Evolutionary conservation across 2,888 invertebrate species (phyloP).

Genomic region (Clusia tigrina): DNA sequence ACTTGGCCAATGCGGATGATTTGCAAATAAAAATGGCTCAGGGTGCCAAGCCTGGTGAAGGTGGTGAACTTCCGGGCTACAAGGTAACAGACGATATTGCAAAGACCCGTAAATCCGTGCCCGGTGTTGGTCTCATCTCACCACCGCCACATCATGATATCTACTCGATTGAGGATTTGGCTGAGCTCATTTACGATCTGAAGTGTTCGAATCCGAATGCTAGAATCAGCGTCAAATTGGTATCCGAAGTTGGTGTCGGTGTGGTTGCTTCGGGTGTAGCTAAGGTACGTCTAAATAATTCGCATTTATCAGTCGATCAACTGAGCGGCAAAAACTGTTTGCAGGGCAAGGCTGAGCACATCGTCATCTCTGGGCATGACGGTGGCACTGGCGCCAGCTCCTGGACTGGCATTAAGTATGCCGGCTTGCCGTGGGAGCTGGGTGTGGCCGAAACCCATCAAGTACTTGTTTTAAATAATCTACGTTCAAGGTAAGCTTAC

Average conservation of each 20-base stretch:
- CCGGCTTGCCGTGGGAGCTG: constrained; percentile 98
- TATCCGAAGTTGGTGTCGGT: constrained; percentile 98
- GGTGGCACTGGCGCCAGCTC: constrained; percentile 99
- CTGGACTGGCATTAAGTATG: constrained; percentile 98
- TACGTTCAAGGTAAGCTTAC: constrained; percentile 73
- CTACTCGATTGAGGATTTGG: constrained; percentile 98
- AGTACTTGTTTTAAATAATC: constrained; percentile 90
- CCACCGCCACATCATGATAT: constrained; percentile 99
- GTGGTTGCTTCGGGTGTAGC: constrained; percentile 99
- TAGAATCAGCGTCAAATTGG: constrained; percentile 95
- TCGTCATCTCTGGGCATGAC: constrained; percentile 98
- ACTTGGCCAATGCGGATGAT: constrained; percentile 97
- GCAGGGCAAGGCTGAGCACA: constrained; percentile 96
- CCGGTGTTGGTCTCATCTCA: constrained; percentile 97
- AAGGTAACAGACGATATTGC: constrained; percentile 96
- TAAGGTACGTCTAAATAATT: constrained; percentile 71
- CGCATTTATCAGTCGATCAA: background rate
- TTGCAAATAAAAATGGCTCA: constrained; percentile 99
- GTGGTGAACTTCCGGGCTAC: constrained; percentile 92
- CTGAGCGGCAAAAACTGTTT: background rate
- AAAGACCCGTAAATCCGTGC: constrained; percentile 91
- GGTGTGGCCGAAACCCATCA: constrained; percentile 99
- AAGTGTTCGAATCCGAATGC: constrained; percentile 97
- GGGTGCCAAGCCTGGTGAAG: constrained; percentile 99
- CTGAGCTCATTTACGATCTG: constrained; percentile 96